Base-by-base conservation (phyloP, 2,113 vertebrate species). In the Phycodurus eques region DNA sequence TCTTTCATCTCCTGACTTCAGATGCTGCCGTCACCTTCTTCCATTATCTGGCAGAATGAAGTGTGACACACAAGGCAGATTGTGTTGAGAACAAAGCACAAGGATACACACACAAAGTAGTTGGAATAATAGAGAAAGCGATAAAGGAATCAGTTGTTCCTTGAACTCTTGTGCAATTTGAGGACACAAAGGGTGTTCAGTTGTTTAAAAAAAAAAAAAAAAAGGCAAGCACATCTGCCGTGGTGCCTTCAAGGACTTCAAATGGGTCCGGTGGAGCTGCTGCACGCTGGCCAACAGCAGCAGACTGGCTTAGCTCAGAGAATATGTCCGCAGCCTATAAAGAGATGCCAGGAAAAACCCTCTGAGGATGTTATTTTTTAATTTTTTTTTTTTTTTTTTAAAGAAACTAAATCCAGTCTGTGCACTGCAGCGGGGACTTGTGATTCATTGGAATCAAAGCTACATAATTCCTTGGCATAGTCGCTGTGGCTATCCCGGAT, bases 1-100 rank as follows among this genome's bases (percentile, higher is more conserved):
- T 86, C 90, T 91, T 91, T 91, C 86, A 91, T 91, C 87, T 89
- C 80, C 78, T 75, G 81, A 89, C 86, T 87, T 89, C 88, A 91
- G 81, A 89, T 86, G 83, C 76, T 79, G 85, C 90, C 85, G 87
- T 88, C 90, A 88, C 70, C 83, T 78, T 77, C 80, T 82, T 86
- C 81, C 85, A 88, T 89, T 87, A 85, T 83, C 86, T 78, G 65
- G 79, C 66, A 59, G 78, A 80, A 88, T 88, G 84, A 86, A 86
- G 79, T 75, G 80, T 81, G 82, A 83, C 85, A 85, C 80, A 79
- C 76, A 80, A 83, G 83, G 80, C 85, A 87, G 86, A 84, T 79
- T 80, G 80, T 71, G 72, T 78, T 61, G 80, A 87, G 82, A 88
- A 90, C 90, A 90, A 90, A 90, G 86, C 81, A 74, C 13, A 33